Base-by-base conservation (phyloP, 2,888 invertebrate species). In the Archips xylosteana region DNA sequence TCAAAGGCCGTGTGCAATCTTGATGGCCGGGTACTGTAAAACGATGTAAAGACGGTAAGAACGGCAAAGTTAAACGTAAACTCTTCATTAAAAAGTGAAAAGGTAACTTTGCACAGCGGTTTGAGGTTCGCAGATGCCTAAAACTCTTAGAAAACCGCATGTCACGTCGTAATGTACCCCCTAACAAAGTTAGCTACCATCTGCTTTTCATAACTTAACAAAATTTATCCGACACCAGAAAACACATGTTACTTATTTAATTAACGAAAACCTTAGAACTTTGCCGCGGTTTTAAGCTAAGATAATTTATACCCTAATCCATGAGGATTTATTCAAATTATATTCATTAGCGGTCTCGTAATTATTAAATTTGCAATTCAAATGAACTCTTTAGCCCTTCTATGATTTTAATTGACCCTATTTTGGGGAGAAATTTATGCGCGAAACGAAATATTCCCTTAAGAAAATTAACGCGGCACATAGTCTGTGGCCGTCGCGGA, bases 301-400 rank as follows among this genome's bases (percentile, higher is more conserved):
- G 65, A 65, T 65, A 74, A 69, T 74, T 69, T 69, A 73, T 63
- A 73, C 49, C 51, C 34, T 61, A 70, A 70, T 70, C 65, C 61
- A 59, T 32, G 13, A 70, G 60, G 45, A 61, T 65, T 61, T 47
- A 73, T 75, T 76, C 68, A 75, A 75, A 76, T 76, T 70, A 62
- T 36, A 70, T 76, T 76, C 76, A 72, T 76, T 73, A 72, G 67
- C 15, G 47, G 64, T 49, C 60, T 47, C 64, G 61, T 69, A 23
- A 75, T 71, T 72, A 75, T 75, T 75, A 57, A 76, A 75, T 76
- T 70, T 68, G 61, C 75, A 75, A 75, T 70, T 76, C 66, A 72
- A 75, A 76, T 71, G 64, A 74, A 60, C 72, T 62, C 71, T 65
- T 75, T 51, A 62, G 62, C 64, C 57, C 69, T 64, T 60, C 62